Base-by-base conservation (phyloP, 2,797 vertebrate species). In the Nyctibius grandis region DNA sequence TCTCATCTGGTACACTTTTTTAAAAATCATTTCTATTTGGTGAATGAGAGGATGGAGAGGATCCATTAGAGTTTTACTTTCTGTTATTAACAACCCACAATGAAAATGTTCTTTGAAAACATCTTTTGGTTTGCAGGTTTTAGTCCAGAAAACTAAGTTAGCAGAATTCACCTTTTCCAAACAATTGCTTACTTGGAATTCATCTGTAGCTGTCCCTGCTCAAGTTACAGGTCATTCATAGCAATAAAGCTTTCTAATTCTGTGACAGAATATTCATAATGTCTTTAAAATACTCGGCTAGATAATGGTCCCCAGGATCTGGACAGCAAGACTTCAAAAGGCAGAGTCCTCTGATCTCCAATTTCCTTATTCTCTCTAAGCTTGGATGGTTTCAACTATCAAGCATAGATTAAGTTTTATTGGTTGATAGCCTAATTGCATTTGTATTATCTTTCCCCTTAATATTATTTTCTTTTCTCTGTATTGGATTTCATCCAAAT, bases 361-460 rank as follows among this genome's bases (percentile, higher is more conserved):
- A 61, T 94, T 93, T 89, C 51, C 90, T 96, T 95, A 45, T 85
- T 96, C 86, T 91, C 85, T 97, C 84, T 96, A 87, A 95, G 78
- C 85, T 94, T 94, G 93, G 77, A 92, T 96, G 82, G 93, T 88
- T 93, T 97, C 93, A 95, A 72, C 95, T 95, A 86, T 95, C 93
- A 97, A 95, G 33, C 56, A 68, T 38, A 95, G 88, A 95, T 95
- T 96, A 72, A 91, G 54, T 82, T 96, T 96, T 97, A 88, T 91
- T 95, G 70, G 69, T 97, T 95, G 91, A 95, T 96, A 96, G 91
- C 65, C 69, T 97, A 96, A 97, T 97, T 97, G 54, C 72, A 94
- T 96, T 96, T 96, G 47, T 70, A 86, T 91, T 97, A 96, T 96
- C 91, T 92, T 96, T 97, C 69, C 69, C 54, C 82, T 95, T 96